Conservation (phyloP, 2,888 invertebrate species). For the Furcula furcula region DNA sequence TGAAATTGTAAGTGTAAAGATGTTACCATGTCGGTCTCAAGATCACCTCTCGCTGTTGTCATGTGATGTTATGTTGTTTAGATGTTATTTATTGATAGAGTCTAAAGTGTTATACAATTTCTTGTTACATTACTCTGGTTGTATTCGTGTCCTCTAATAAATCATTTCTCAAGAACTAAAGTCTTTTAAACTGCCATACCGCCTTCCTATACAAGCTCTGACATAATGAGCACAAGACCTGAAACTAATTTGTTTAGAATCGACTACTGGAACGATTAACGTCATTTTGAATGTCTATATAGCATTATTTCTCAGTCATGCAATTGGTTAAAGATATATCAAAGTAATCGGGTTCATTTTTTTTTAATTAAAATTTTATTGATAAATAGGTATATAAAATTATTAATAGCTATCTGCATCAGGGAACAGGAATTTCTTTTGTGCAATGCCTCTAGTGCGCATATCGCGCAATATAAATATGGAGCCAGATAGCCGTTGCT, state of each 20-base stretch:
- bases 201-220: too few species aligned
- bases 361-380: not conserved
- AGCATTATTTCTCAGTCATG: too few species aligned
- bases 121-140: slow-evolving; percentile 70
- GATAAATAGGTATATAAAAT: not conserved
- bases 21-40: not conserved
- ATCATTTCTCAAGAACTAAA: slow-evolving; percentile 51
- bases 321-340: too few species aligned
- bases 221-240: too few species aligned
- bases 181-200: too few species aligned
- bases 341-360: too few species aligned
- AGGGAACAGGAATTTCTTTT: slow-evolving; percentile 27
- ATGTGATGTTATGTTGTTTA: slow-evolving; percentile 57
- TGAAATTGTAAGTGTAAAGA: too few species aligned
- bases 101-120: slow-evolving; percentile 63
- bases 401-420: slow-evolving; percentile 26
- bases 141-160: slow-evolving; percentile 71
- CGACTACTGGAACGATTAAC: too few species aligned
- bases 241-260: too few species aligned
- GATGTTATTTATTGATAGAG: slow-evolving; percentile 56
- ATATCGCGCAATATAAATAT: slow-evolving; percentile 28
- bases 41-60: slow-evolving; percentile 61
- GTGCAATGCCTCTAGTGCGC: slow-evolving; percentile 25
- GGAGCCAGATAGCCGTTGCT: slow-evolving; percentile 29
- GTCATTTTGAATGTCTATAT: too few species aligned